These are phyloP conservation scores for Palythoa heliodiscus DNA, from an alignment of 92 coral and sea anemone species.

Conservation along the genomic window DNA sequence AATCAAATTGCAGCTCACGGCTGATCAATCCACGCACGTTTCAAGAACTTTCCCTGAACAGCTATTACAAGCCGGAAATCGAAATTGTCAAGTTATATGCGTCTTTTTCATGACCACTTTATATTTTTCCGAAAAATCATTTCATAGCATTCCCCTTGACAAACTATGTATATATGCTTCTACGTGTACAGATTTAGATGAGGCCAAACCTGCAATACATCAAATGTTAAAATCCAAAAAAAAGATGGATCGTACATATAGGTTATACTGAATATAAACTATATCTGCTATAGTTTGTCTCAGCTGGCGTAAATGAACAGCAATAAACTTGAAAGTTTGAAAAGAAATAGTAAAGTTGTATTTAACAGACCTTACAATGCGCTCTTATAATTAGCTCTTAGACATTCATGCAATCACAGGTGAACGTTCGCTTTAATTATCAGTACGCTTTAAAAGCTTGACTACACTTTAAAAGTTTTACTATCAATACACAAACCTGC, in stretches of 20 bases:
- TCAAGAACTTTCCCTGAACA: background rate
- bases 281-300: background rate
- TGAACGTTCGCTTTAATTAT: too few species aligned
- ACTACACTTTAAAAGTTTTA: too few species aligned
- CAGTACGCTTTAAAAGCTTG: too few species aligned
- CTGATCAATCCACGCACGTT: background rate
- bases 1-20: background rate
- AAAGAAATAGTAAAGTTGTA: background rate
- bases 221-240: too few species aligned
- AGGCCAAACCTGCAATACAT: too few species aligned
- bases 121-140: too few species aligned
- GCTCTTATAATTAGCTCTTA: background rate
- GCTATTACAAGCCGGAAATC: background rate
- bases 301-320: background rate
- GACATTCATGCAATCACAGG: too few species aligned
- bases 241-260: too few species aligned
- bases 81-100: background rate
- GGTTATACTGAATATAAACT: background rate
- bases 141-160: too few species aligned
- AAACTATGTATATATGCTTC: too few species aligned
- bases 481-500: constrained; percentile 51
- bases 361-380: background rate
- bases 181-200: too few species aligned
- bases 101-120: too few species aligned
- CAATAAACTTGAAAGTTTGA: background rate